A percentile compares a stretch with the other conserved stretches of the same genome.
phyloP scores from a whole-genome alignment of 2,113 vertebrate species.

The Mirounga angustirostris region DNA sequence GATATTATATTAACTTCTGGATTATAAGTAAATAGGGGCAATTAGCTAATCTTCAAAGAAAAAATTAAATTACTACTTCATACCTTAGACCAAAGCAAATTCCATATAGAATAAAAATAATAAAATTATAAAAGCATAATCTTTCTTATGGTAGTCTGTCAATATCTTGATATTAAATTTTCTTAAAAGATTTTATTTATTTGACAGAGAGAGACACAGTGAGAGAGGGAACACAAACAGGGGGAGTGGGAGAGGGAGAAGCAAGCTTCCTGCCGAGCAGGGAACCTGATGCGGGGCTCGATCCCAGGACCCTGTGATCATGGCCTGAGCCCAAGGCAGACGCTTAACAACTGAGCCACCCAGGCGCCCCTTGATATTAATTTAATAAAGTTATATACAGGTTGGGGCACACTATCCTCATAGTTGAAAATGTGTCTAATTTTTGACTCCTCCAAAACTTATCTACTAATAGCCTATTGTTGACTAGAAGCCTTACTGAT shows the following conservation, averaged over 20 bases:
- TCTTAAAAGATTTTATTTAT: no score
- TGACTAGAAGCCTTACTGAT: neutral
- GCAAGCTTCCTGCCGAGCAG: no score
- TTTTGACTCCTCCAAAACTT: neutral
- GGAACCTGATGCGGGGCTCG: no score
- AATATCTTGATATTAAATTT: slow-evolving; percentile 50
- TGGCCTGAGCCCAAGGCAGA: no score
- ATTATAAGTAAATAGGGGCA: neutral
- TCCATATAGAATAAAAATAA: slow-evolving; percentile 46
- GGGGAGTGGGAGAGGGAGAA: no score
- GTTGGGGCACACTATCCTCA: neutral
- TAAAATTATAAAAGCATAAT: slow-evolving; percentile 54
- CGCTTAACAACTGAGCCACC: no score
- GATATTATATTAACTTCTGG: slow-evolving; percentile 29
- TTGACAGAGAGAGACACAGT: no score
- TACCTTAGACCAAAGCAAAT: slow-evolving; percentile 45
- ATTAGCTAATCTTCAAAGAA: slow-evolving; percentile 23
- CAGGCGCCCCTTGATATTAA: slow-evolving; percentile 5
- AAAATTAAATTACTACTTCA: neutral
- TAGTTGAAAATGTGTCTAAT: neutral
- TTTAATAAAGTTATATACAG: slow-evolving; percentile 8
- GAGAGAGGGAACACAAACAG: no score
- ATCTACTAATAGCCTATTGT: neutral
- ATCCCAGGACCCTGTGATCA: no score
- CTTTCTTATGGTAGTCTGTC: neutral